Base-by-base conservation (phyloP, 92 coral and sea anemone species). In the Hydrozoanthus gracilis region DNA sequence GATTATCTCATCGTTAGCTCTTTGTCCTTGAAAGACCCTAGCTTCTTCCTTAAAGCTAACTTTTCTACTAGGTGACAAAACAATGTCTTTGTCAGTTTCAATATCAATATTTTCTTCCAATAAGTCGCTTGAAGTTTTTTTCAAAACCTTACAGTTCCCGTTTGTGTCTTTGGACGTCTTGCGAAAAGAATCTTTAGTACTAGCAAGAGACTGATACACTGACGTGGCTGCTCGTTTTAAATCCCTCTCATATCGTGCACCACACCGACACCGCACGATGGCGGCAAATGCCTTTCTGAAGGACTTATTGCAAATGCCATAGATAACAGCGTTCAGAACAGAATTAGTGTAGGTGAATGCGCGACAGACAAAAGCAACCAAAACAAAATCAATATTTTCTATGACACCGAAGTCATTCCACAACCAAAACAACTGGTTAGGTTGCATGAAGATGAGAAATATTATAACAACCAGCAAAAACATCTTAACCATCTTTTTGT, bases 291-390 rank as follows among this genome's bases (percentile, higher is more conserved):
- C 93, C 5, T 79, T 86, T 18, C 98, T 89, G 65, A 95, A 96
- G 76, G 88, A 92, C 10, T 86, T 89, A 50, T 95, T 95, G 14
- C 96, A 92, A 13, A 95, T 91, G 0, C 99, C 99, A 72, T 96
- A 96, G 10, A 96, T 86, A 3, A 90, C 73, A 2, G 95, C 92
- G 67, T 96, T 96, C 1, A 95, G 83, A 8, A 96, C 94, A 3
- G 98, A 93, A 78, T 96, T 96, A 6, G 98, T 87, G 83, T 96
- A 95, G 8, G 99, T 96, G 62, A 93, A 96, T 50, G 92, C 96
- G 4, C 93, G 86, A 52, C 99, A 96, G 7, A 93, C 51, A 39
- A 96, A 93, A 0, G 92, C 91, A 4, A 96, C 83, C 47, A 96
- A 73, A 16, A 51, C 89, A 12, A 88, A 61, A 49, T 96, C 86